Conservation (phyloP, 2,888 invertebrate species). For the Harmothoe impar region DNA sequence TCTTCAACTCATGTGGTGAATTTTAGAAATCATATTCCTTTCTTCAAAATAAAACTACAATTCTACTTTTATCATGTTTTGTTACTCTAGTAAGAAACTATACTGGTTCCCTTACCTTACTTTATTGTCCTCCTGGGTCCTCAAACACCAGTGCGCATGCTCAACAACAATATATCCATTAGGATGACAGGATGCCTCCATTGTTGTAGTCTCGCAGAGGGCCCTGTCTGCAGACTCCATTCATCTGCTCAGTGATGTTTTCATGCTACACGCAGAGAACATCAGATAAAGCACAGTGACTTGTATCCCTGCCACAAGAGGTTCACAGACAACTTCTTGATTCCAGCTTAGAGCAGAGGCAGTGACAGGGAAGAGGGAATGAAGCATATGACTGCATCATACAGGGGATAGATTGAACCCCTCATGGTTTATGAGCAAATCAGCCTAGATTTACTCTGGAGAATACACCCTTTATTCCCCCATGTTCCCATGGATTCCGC, state of each 20-base stretch:
- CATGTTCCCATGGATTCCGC: not conserved
- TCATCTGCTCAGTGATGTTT: not conserved
- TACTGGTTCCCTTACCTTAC: not conserved
- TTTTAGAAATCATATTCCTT: no score
- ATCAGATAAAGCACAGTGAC: no score
- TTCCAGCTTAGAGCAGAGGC: no score
- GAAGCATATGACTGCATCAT: no score
- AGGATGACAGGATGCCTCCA: constrained; percentile 11
- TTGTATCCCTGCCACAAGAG: no score
- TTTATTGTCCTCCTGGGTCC: not conserved
- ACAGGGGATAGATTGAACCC: no score
- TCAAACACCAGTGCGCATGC: constrained; percentile 23
- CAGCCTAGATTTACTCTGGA: not conserved
- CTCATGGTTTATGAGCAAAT: not conserved
- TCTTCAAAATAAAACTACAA: no score
- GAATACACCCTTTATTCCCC: not conserved
- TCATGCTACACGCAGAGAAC: not conserved
- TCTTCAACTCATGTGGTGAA: no score
- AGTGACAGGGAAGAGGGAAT: no score
- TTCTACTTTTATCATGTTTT: not conserved
- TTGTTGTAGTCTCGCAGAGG: not conserved
- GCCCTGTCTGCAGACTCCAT: not conserved
- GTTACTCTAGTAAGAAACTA: not conserved
- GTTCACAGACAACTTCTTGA: no score
- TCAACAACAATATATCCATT: constrained; percentile 34